Evolutionary conservation across 2,113 vertebrate genomes (phyloP), one percentile per base, ranked within the genome.

Genomic region (Calypte anna): DNA sequence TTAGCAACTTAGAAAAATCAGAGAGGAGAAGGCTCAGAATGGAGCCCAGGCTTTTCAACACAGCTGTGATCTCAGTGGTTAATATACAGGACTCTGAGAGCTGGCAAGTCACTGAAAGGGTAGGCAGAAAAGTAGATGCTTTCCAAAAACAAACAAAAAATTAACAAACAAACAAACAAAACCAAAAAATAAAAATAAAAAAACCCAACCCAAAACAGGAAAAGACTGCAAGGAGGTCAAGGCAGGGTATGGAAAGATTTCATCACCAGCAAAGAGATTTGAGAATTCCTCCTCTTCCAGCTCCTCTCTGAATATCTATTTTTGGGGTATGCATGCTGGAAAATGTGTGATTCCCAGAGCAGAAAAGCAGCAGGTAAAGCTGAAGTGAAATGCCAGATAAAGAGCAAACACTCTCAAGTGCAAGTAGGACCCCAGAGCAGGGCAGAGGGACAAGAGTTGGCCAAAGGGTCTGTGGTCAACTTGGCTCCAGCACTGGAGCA

Each of bases 191-290:
- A 59, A 38, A 21, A 48, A 48, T 21, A 20, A 48, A 48, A 48
- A 48, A 20, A 66, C 5, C 5, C 33, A 33, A 33, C 33, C 33
- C 33, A 33, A 33, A 33, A 33, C 51, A 44, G 7, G 6, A 46
- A 90, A 93, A 81, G 14, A 31, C 51, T 88, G 27, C 21, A 44
- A 86, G 12, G 33, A 78, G 58, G 88, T 93, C 91, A 90, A 64
- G 83, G 55, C 36, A 93, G 79, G 73, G 68, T 33, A 55, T 78
- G 82, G 94, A 90, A 94, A 95, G 72, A 80, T 90, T 93, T 88
- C 43, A 86, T 64, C 72, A 86, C 18, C 44, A 86, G 55, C 54
- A 80, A 73, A 86, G 28, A 90, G 28, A 54, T 83, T 33, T 64
- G 88, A 94, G 84, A 79, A 87, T 88, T 91, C 1, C 0, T 82